Evolutionary conservation across 2,113 vertebrate genomes (phyloP), one percentile per base, ranked within the genome.

Genomic region (Myodes glareolus): DNA sequence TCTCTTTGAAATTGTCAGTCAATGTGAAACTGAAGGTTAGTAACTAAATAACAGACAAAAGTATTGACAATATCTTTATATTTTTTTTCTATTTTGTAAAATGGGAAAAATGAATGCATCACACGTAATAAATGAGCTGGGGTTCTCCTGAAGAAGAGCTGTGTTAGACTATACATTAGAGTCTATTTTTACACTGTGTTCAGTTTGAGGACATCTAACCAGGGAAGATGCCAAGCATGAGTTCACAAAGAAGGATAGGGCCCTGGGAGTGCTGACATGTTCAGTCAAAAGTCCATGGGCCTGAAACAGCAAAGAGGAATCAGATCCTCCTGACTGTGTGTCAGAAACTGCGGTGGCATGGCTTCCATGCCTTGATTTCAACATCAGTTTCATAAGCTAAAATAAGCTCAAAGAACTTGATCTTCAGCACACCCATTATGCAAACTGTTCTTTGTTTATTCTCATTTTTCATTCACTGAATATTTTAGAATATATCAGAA

Each of bases 401-500:
- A 68, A 88, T 65, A 76, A 58, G 4, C 6, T 42, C 17, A 61
- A 78, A 85, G 14, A 31, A 10, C 14, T 70, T 12, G 17, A 47
- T 58, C 17, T 58, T 42, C 8, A 82, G 36, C 19, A 39, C 16
- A 21, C 16, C 36, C 31, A 0, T 19, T 36, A 73, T 73, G n/a
- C n/a, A 16, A 39, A 73, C 1, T 73, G 1, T 73, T n/a, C 36
- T 68, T 33, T 68, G 67, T 1, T 39, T 39, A 29, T 73, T 52
- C 11, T 72, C 7, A 45, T 76, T 73, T 42, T 50, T 33, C 70
- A 87, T 58, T 73, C 45, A 85, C 33, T 4, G 93, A 12, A 61
- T 80, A 58, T 70, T 97, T 96, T 72, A 29, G 21, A 88, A 92
- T 68, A 45, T 17, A 39, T 52, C 5, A 67, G 31, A 87, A 95